Conservation (phyloP, 1,140 invertebrate genomes). For the Dinothrombium tinctorium region DNA sequence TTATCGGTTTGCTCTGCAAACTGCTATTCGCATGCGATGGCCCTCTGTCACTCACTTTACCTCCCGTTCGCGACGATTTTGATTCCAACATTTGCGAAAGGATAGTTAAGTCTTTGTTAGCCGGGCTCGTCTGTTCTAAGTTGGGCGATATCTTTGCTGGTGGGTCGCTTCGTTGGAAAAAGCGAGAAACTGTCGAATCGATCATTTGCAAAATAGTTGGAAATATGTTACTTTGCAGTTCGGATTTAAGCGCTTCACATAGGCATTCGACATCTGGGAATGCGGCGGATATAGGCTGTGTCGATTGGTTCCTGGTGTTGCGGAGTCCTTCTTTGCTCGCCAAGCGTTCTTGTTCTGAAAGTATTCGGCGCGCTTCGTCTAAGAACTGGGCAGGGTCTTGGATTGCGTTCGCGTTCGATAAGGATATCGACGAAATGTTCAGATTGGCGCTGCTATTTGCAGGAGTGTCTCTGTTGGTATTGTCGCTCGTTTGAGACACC, state of each 20-base stretch:
- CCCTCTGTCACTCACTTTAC: too few relatives aligned
- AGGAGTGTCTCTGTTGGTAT: neutral
- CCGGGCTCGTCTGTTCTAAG: conserved; percentile 4
- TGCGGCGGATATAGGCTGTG: neutral
- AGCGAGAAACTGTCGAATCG: conserved; percentile 59
- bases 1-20: neutral
- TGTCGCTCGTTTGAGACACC: neutral
- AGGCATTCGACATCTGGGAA: conserved; percentile 53
- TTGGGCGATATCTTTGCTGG: neutral
- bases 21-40: conserved; percentile 35
- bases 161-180: conserved; percentile 36
- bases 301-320: too few relatives aligned
- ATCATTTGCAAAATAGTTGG: conserved; percentile 32
- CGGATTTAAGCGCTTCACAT: conserved; percentile 62
- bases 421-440: too few relatives aligned
- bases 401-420: too few relatives aligned
- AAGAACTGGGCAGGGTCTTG: conserved; percentile 10
- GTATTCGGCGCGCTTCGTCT: conserved; percentile 12
- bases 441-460: too few relatives aligned
- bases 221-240: conserved; percentile 55
- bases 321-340: too few relatives aligned
- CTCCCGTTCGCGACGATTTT: conserved; percentile 24
- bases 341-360: conserved; percentile 38
- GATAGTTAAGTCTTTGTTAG: conserved; percentile 8
- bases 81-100: conserved; percentile 46